Evolutionary conservation across 2,113 vertebrate species (phyloP).

Genomic region (Calonectris borealis): DNA sequence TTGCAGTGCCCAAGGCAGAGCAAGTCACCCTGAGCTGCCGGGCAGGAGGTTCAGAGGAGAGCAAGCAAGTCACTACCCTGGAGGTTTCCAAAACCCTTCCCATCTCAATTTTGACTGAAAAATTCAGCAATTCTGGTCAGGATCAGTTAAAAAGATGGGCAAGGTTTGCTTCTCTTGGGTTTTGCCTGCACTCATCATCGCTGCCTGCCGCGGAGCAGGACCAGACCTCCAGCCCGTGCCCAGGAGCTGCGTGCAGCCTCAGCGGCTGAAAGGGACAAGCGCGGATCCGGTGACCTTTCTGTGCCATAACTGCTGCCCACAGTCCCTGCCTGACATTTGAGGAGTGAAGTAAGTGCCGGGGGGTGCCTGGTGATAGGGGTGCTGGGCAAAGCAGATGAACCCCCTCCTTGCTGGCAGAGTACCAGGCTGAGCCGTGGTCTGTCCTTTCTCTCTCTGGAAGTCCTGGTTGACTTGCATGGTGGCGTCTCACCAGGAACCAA

Average conservation of each 20-base stretch:
- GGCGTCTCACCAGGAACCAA: not conserved
- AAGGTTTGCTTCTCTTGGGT: not conserved
- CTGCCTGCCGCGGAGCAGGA: not conserved
- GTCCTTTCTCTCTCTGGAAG: not conserved
- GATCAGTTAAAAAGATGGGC: not conserved
- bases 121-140: not conserved
- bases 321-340: not conserved
- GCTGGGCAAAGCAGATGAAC: not conserved
- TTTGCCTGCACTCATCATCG: accelerated
- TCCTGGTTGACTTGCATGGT: accelerated
- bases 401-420: not conserved
- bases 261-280: not conserved
- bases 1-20: not conserved
- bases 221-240: not conserved
- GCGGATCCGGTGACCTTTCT: not conserved
- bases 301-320: not conserved
- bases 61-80: not conserved
- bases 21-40: accelerated
- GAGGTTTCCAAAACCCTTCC: not conserved
- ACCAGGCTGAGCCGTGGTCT: not conserved
- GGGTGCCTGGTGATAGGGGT: not conserved
- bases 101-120: not conserved
- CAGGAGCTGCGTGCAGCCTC: not conserved
- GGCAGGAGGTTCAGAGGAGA: not conserved
- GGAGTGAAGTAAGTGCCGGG: not conserved